Evolutionary conservation across 2,113 vertebrate species (phyloP).

Genomic region (Marcusenius ussheri): DNA sequence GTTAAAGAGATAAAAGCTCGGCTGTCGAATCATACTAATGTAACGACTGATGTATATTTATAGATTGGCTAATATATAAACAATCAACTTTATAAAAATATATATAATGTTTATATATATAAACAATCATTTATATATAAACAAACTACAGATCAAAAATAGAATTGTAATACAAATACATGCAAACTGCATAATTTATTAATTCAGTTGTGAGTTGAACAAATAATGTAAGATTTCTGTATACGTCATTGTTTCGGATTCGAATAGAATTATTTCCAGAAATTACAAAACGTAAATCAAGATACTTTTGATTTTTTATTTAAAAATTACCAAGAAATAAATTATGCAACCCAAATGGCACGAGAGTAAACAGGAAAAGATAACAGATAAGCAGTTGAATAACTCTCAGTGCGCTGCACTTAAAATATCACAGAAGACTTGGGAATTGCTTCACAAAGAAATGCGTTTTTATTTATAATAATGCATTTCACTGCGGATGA

Average conservation of each 20-base stretch:
- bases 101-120: background rate
- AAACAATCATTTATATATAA: background rate
- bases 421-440: conserved; percentile 55
- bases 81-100: background rate
- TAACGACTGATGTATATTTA: background rate
- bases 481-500: conserved; percentile 44
- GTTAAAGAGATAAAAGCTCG: background rate
- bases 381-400: conserved; percentile 3
- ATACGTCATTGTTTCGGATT: background rate
- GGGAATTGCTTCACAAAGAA: conserved; percentile 35
- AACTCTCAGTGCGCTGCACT: conserved; percentile 21
- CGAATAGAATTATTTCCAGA: background rate
- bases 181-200: background rate
- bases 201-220: background rate
- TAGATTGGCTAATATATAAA: background rate
- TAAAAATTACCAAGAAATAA: conserved; percentile 69
- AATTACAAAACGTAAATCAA: background rate
- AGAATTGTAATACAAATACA: background rate
- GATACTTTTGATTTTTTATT: conserved; percentile 6
- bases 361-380: conserved; percentile 34
- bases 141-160: background rate
- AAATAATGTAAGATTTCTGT: background rate
- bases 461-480: conserved; percentile 48
- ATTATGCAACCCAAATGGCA: conserved; percentile 71
- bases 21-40: background rate